A percentile compares a stretch with the other conserved stretches of the same genome.
These are phyloP conservation scores for Tigriopus californicus DNA, from an alignment of 2,888 invertebrate species.

Conservation along the genomic window DNA sequence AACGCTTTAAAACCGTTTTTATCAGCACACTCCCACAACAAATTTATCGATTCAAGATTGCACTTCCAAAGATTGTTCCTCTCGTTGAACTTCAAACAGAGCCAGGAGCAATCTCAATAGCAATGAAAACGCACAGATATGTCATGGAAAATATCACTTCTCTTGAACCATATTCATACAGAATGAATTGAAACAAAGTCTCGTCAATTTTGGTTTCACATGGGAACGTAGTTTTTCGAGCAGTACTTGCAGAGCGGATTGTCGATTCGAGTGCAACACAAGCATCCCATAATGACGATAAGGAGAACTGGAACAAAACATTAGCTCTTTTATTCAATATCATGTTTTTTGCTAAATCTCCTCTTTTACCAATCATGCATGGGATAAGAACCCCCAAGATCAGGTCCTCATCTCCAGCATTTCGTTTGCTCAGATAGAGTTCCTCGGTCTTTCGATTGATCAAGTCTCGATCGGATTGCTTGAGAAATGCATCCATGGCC, in stretches of 20 bases:
- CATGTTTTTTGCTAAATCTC: too few relatives aligned
- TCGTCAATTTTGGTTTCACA: not conserved
- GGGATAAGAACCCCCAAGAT: not conserved
- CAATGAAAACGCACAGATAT: too few relatives aligned
- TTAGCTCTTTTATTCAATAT: too few relatives aligned
- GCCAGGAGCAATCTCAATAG: too few relatives aligned
- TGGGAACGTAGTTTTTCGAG: not conserved
- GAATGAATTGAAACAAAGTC: too few relatives aligned
- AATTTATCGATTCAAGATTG: too few relatives aligned
- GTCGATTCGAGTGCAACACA: not conserved
- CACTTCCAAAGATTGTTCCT: too few relatives aligned
- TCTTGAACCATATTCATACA: too few relatives aligned
- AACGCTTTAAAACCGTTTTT: too few relatives aligned
- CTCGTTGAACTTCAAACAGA: too few relatives aligned
- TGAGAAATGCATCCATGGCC: not conserved
- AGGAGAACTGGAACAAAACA: not conserved
- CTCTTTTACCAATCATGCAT: not conserved
- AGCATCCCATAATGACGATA: not conserved
- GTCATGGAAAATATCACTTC: too few relatives aligned
- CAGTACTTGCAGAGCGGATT: not conserved
- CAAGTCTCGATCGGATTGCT: not conserved
- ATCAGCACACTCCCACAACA: too few relatives aligned
- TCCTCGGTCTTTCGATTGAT: not conserved
- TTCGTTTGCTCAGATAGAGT: not conserved
- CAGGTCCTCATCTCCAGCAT: not conserved